Percentiles rank a stretch among this genome's conserved stretches.
Conservation (phyloP, 2,797 vertebrate genomes). For the Pygocentrus nattereri region DNA sequence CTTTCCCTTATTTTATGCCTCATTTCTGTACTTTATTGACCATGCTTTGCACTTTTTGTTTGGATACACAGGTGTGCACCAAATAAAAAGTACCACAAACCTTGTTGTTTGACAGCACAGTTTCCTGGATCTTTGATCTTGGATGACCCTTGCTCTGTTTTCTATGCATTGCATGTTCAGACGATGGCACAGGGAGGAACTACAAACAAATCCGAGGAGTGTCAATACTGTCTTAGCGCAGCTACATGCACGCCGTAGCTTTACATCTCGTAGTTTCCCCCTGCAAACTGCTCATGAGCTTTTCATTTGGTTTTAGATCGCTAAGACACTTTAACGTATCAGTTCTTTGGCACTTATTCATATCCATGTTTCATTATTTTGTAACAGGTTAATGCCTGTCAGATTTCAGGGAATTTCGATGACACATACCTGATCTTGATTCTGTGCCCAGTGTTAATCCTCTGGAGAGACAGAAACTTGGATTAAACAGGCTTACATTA, state of each 20-base stretch:
- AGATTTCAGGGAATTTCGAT: background rate
- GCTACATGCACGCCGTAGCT: background rate
- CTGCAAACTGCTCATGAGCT: background rate
- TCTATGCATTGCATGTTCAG: constrained; percentile 41
- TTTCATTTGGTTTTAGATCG: background rate
- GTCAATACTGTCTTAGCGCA: background rate
- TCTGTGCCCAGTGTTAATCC: background rate
- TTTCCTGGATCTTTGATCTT: too few species aligned
- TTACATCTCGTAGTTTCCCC: background rate
- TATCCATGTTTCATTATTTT: background rate
- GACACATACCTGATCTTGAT: background rate
- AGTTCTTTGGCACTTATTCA: background rate
- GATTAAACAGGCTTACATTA: background rate
- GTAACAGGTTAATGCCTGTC: background rate
- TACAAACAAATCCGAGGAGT: background rate
- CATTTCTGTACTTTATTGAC: background rate
- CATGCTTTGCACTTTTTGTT: background rate
- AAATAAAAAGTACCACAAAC: background rate
- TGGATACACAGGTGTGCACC: too few species aligned
- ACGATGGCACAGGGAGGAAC: constrained; percentile 11
- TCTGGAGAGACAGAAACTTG: background rate
- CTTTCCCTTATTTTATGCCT: too few species aligned
- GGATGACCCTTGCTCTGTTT: too few species aligned
- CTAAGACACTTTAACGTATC: background rate
- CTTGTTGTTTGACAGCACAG: too few species aligned